Base-by-base conservation (phyloP, 2,797 vertebrate genomes). In the Arnoldichthys spilopterus region DNA sequence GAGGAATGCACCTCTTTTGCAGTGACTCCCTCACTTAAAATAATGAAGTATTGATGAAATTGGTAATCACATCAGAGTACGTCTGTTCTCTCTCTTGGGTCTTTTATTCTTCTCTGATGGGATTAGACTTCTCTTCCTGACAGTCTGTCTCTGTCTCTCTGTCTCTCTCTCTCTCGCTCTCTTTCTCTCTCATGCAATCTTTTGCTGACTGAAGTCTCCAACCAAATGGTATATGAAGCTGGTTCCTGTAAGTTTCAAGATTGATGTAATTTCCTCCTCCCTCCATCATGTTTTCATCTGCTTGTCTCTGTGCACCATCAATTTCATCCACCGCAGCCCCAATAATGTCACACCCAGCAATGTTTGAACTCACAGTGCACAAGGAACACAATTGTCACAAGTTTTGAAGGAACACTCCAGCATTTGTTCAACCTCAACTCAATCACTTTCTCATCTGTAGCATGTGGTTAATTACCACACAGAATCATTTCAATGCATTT, bases 191-290 rank as follows among this genome's bases (percentile, higher is more conserved):
- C n/a, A 58, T 78, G 77, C 69, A 26, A 24, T 82, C 64, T 68
- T 63, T 76, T 87, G 74, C 84, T 92, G 91, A 92, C 92, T 92
- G 94, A 96, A 98, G 98, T 98, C 97, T 94, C 96, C 98, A 91
- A 98, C 97, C 94, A 99, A 98, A 94, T 99, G 98, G 98, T 99
- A 98, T 94, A 98, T 97, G 98, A 99, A 99, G 94, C 96, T 99
- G 95, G 97, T 99, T 91, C 98, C 98, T 94, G 98, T 99, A 98
- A 99, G 97, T 98, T 90, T 89, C 89, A 88, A 80, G 86, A 89
- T 88, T 88, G 82, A 72, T 30, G 66, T 37, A 26, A 26, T 51
- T 59, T 37, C 18, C 49, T 71, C 18, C 47, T n/a, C 22, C 51
- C 28, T 58, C 45, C 26, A 32, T 77, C 71, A 13, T 40, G 54